phyloP scores from a whole-genome alignment of 2,797 vertebrate genomes.

The Menidia menidia region DNA sequence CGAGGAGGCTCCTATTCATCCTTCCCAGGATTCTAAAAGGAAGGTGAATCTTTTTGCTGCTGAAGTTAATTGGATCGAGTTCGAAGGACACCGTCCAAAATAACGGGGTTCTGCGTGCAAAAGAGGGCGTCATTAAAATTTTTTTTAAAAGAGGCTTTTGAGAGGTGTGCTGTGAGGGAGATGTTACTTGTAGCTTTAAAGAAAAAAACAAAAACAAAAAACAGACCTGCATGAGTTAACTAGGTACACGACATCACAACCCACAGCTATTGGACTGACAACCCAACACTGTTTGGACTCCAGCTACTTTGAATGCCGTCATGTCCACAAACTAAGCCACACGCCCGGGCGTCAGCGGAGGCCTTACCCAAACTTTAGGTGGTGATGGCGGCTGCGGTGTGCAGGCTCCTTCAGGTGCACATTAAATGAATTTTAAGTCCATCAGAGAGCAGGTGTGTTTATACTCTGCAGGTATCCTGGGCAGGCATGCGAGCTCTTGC shows the following conservation, averaged over 20 bases:
- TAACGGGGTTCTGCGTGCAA: not conserved
- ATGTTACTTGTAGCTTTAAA: slow-evolving; percentile 34
- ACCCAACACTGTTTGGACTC: not conserved
- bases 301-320: slow-evolving; percentile 13
- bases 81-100: not conserved
- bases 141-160: too few species aligned
- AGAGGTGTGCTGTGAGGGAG: slow-evolving; percentile 11
- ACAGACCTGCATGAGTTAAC: too few species aligned
- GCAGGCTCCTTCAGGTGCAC: slow-evolving; percentile 62
- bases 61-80: slow-evolving; percentile 2
- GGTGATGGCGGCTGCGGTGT: slow-evolving; percentile 20
- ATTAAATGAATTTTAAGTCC: slow-evolving; percentile 61
- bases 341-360: slow-evolving; percentile 24
- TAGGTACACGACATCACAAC: not conserved
- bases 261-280: not conserved
- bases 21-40: not conserved
- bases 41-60: not conserved
- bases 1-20: not conserved
- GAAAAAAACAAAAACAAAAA: slow-evolving; percentile 23
- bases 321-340: slow-evolving; percentile 17
- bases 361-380: slow-evolving; percentile 61
- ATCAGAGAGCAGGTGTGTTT: slow-evolving; percentile 77
- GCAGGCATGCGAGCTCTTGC: slow-evolving; percentile 69
- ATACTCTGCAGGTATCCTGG: slow-evolving; percentile 66
- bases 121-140: too few species aligned